Evolutionary conservation across 1,140 invertebrate genomes (phyloP).

Genomic region (Ectropis grisescens): DNA sequence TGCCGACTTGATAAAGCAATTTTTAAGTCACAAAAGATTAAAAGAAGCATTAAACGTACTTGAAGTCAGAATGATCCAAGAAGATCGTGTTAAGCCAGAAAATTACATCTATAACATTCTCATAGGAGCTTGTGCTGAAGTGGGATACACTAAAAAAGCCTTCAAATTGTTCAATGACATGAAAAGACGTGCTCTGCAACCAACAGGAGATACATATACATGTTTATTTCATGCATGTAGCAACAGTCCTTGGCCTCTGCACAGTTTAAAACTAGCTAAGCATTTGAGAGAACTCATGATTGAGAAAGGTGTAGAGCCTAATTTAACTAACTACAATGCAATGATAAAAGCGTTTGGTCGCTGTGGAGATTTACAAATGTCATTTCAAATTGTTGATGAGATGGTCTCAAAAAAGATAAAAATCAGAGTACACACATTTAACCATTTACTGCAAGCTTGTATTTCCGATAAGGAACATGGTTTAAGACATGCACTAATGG

Average conservation of each 20-base stretch:
- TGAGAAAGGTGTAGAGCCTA: conserved; percentile 77
- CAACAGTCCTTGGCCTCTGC: conserved; percentile 77
- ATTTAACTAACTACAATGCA: conserved; percentile 85
- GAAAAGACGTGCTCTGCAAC: conserved; percentile 79
- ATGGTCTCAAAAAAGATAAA: conserved; percentile 78
- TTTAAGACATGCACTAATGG: conserved; percentile 81
- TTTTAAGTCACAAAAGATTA: conserved; percentile 73
- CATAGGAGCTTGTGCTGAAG: conserved; percentile 82
- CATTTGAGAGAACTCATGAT: conserved; percentile 77
- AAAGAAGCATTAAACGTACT: conserved; percentile 83
- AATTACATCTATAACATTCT: conserved; percentile 85
- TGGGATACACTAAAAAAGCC: conserved; percentile 87
- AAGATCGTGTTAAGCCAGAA: conserved; percentile 83
- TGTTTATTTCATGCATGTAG: conserved; percentile 91
- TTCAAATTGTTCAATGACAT: conserved; percentile 87
- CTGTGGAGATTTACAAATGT: conserved; percentile 80
- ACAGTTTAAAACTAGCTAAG: conserved; percentile 76
- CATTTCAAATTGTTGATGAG: conserved; percentile 88
- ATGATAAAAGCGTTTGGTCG: conserved; percentile 93
- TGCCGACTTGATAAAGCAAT: conserved; percentile 77
- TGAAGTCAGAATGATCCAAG: conserved; percentile 78
- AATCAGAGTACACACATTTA: conserved; percentile 79
- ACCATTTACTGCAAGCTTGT: conserved; percentile 87
- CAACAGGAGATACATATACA: conserved; percentile 81
- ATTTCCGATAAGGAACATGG: conserved; percentile 83